Evolutionary conservation across 1,140 invertebrate species (phyloP), one percentile per base, ranked within the genome.

Genomic region (Camponotus pennsylvanicus): DNA sequence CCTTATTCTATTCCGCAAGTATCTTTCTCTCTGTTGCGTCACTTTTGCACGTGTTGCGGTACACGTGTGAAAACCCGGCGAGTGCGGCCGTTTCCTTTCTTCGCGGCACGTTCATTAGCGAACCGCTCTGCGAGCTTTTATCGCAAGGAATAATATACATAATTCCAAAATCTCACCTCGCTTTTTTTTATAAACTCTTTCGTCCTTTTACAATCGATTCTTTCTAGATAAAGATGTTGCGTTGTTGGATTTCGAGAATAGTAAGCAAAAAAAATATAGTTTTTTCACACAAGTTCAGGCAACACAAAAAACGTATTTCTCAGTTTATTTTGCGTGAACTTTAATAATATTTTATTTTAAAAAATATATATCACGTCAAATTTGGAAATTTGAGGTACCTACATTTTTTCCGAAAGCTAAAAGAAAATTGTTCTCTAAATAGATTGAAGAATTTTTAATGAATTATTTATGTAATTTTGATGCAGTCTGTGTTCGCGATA

Each of bases 51-150:
- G 70, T 77, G 63, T 52, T 40, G 21, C 59, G 66, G 82, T 42
- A 45, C 85, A 89, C 80, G 86, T 90, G 88, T 84, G 86, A 88
- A 90, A 82, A 90, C 67, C 52, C 69, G 18, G 63, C 59, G 49
- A 85, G 73, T 59, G 63, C 42, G 21, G 61, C 63, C 52, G 63
- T 77, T 85, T 27, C 37, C 42, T 90, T 88, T 88, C 88, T 80
- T 77, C 52, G 21, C 40, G 40, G 21, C 11, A 2, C 11, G 18
- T 59, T 86, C 69, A 67, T 89, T 86, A 86, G 37, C 55, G 52
- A 42, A 49, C n/a, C 40, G 34, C 27, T 61, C 18, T 32, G 57
- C 32, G 66, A 80, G 49, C 78, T 80, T 82, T 82, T 82, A 82
- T 73, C 52, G 15, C 49, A 52, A 57, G 11, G 32, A 57, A 15